Evolutionary conservation across 2,888 invertebrate genomes (phyloP).

Genomic region (Caenorhabditis virilis): DNA sequence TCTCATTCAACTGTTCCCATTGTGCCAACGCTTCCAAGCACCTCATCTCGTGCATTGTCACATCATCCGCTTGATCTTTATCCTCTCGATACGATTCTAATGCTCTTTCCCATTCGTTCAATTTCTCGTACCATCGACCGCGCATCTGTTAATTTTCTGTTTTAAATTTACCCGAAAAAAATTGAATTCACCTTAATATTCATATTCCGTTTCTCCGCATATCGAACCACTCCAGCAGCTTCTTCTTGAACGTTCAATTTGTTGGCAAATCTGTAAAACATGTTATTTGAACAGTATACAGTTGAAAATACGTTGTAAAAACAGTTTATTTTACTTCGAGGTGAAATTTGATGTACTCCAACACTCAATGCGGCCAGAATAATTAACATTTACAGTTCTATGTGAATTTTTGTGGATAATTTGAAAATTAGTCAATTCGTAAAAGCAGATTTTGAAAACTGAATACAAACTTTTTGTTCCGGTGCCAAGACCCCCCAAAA

Average conservation of each 20-base stretch:
- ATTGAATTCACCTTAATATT: conserved; percentile 18
- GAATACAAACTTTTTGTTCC: conserved; percentile 1
- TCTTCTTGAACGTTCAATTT: conserved; percentile 97
- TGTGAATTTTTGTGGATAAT: too few species aligned
- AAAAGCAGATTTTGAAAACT: conserved; percentile 2
- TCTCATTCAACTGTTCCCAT: conserved; percentile 75
- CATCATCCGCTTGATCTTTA: conserved; percentile 68
- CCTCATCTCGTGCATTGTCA: conserved; percentile 88
- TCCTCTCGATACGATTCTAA: conserved; percentile 82
- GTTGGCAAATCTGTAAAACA: conserved; percentile 89
- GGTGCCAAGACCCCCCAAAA: too few species aligned
- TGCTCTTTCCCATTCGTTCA: conserved; percentile 98
- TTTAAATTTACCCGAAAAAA: background rate
- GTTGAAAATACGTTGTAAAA: too few species aligned
- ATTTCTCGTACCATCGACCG: conserved; percentile 96
- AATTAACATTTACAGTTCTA: too few species aligned
- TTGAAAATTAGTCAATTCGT: too few species aligned
- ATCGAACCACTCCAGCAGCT: conserved; percentile 86
- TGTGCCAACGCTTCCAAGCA: conserved; percentile 95
- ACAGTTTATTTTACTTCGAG: too few species aligned
- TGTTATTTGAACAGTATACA: too few species aligned
- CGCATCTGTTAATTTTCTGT: conserved; percentile 69
- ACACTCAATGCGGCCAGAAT: too few species aligned
- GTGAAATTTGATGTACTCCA: too few species aligned
- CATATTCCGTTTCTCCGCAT: conserved; percentile 73